Evolutionary conservation across 2,797 vertebrate species (phyloP), one percentile per base, ranked within the genome.

Genomic region (Jordanella pulchra): DNA sequence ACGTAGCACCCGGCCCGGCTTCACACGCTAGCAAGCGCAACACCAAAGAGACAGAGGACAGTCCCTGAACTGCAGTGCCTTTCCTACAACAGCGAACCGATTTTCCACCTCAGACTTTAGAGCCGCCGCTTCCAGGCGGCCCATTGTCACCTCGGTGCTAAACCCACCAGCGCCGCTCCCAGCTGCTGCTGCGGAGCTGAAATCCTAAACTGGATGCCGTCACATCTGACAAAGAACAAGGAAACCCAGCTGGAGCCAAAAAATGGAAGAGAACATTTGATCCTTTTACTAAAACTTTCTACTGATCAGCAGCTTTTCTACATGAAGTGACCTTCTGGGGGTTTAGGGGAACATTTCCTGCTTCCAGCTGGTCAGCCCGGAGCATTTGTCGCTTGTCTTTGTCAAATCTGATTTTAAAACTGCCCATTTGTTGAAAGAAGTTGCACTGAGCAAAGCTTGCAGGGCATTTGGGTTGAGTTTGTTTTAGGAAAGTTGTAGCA

Each of bases 1-100:
- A 97, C 95, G 9, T 99, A 97, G 94, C 88, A 9, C 3, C 60
- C 53, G 4, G 11, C 30, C 23, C 67, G 1, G 39, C 75, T 21
- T 27, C 44, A 30, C 53, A 28, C 47, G 58, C 25, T 63, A 28
- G 42, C 23, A 25, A 51, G 69, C 74, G n/a, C 44, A 1, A 77
- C 0, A 67, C 66, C 63, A 80, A 51, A 78, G 48, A 80, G 74
- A 69, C 75, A 56, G 63, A 78, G 71, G 44, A 84, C 69, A 55
- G 73, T 32, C 39, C 67, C 17, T 68, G 76, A 86, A 78, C 72
- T 56, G 64, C 84, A 82, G 89, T 92, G 91, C 91, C 91, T 94
- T 91, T 87, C 80, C 87, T 75, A 84, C 82, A 78, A 7, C 80
- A 56, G 65, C 18, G 12, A 54, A 82, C 65, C 58, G 54, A 70